These are phyloP conservation scores for Tenodera sinensis DNA, from an alignment of 2,888 invertebrate genomes.

Conservation along the genomic window DNA sequence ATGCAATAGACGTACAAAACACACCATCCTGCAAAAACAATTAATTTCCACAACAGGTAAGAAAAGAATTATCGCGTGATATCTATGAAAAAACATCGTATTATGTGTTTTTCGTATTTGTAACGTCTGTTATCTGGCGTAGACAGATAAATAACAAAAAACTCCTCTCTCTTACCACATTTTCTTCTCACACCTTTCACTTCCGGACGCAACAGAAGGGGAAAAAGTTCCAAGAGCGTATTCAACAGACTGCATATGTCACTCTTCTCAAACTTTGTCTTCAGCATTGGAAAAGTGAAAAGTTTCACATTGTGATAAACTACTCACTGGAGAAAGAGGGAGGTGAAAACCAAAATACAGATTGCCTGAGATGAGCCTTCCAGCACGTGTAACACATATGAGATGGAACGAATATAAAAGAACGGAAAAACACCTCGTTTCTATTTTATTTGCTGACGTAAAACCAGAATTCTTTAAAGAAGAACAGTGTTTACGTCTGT, in stretches of 20 bases:
- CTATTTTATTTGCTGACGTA: too few species aligned
- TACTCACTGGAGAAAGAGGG: neutral
- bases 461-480: too few species aligned
- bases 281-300: neutral
- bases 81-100: too few species aligned
- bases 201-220: neutral
- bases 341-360: neutral
- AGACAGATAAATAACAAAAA: neutral
- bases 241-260: neutral
- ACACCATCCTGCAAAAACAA: too few species aligned
- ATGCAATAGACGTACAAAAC: too few species aligned
- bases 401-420: too few species aligned
- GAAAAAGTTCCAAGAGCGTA: neutral
- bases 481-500: too few species aligned
- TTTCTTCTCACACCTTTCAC: neutral
- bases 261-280: neutral
- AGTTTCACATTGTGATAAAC: neutral
- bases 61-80: too few species aligned
- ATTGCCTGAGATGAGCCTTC: neutral
- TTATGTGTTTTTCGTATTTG: too few species aligned
- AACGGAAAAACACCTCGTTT: too few species aligned
- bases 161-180: neutral
- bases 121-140: neutral
- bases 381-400: neutral
- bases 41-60: too few species aligned